Evolutionary conservation across 2,888 invertebrate genomes (phyloP).

Genomic region (Eristalis tenax): DNA sequence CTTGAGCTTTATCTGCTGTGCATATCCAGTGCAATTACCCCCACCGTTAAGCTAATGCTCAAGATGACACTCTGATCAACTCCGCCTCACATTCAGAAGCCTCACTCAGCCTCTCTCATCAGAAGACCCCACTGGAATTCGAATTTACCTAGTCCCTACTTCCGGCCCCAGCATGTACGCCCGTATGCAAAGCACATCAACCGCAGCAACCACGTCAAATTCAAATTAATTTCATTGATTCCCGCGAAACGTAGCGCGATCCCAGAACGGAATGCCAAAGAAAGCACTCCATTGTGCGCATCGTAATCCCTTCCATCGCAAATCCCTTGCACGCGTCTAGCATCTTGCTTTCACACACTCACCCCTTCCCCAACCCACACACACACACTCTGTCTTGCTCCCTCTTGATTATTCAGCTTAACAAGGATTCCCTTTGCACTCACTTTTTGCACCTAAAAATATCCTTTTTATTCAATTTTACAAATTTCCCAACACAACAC

Average conservation of each 20-base stretch:
- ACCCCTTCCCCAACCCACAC: neutral
- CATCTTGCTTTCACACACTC: neutral
- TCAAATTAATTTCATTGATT: constrained; percentile 26
- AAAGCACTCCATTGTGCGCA: constrained; percentile 5
- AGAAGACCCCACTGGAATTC: neutral
- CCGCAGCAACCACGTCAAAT: neutral
- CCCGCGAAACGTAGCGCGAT: neutral
- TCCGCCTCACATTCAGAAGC: too few species aligned
- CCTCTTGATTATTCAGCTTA: constrained; percentile 68
- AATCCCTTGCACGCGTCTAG: constrained; percentile 3
- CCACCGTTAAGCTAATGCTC: too few species aligned
- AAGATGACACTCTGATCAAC: too few species aligned
- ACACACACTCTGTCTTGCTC: neutral
- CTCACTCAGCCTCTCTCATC: too few species aligned
- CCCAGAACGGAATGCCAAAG: neutral
- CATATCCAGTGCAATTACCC: too few species aligned
- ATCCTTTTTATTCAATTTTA: constrained; percentile 59
- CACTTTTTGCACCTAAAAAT: constrained; percentile 10
- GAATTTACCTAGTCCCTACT: neutral
- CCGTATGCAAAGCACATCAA: neutral
- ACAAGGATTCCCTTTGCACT: constrained; percentile 53
- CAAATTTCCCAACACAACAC: constrained; percentile 49
- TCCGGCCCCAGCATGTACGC: neutral
- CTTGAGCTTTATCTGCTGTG: too few species aligned
- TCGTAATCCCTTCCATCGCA: constrained; percentile 33